Evolutionary conservation across 2,113 vertebrate species (phyloP), one percentile per base, ranked within the genome.

Genomic region (Oreamnos americanus): DNA sequence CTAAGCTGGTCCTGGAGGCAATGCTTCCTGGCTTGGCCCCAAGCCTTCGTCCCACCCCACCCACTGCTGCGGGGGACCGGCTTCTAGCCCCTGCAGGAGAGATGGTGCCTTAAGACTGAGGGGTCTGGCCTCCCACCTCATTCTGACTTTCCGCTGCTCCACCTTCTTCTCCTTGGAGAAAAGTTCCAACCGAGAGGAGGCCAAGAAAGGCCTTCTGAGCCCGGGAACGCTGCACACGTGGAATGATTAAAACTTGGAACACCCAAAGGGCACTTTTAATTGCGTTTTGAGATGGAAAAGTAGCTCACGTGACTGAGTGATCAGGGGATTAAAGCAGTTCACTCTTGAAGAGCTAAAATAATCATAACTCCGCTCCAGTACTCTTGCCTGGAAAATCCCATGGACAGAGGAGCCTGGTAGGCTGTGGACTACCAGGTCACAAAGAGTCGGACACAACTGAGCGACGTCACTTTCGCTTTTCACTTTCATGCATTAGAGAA

Each of bases 191-290:
- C 14, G 67, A 92, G 26, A 55, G 33, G 6, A 96, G 58, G 26
- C 57, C 36, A 43, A 94, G 60, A 89, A 71, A 60, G 39, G 11
- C 45, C 92, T 82, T 74, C 39, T 6, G 64, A 94, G 81, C 45
- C 60, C 5, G 36, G 55, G 81, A 49, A n/a, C 0, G 0, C 25
- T 79, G 71, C 82, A 33, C 60, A 53, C 10, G 53, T 15, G 53
- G 85, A 95, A 93, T 96, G 85, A 97, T 82, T 96, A 91, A 96
- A 96, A 91, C 64, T 78, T 23, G 49, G 58, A 95, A 86, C 39
- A 94, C 93, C 91, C 43, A 5, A 94, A 97, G 94, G 97, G 82
- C 60, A 97, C 96, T 96, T 96, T 94, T 96, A 97, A 97, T 97
- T 97, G 97, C 79, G n/a, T 98, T 90, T 98, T 87, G 53, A 96